A percentile compares a stretch with the other conserved stretches of the same genome.
These are phyloP conservation scores for Hylaeus volcanicus DNA, from an alignment of 1,140 invertebrate genomes.

Conservation along the genomic window DNA sequence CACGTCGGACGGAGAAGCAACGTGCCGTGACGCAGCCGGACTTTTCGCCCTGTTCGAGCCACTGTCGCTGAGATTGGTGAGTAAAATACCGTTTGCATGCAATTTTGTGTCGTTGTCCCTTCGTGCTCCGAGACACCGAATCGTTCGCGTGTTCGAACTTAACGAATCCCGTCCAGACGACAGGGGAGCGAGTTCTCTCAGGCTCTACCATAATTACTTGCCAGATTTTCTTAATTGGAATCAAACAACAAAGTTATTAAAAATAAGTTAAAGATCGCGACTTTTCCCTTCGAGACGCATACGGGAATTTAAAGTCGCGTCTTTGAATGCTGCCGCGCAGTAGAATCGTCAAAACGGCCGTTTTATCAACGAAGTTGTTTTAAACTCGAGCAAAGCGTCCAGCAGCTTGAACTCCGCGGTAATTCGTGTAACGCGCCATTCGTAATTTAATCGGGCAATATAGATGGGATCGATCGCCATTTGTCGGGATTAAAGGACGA, in stretches of 20 bases:
- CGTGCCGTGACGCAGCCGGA: constrained; percentile 1
- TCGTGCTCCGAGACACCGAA: not conserved
- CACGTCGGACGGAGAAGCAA: constrained; percentile 39
- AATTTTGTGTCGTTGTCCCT: constrained; percentile 9
- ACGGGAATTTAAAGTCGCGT: too few relatives aligned
- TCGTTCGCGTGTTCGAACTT: not conserved
- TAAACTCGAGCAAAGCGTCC: not conserved
- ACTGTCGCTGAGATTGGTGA: constrained; percentile 2
- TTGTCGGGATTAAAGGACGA: not conserved
- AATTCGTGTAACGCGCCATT: constrained; percentile 10
- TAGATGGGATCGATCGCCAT: not conserved
- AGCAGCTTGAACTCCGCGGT: not conserved
- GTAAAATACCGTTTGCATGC: constrained; percentile 15
- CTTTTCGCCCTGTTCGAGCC: not conserved
- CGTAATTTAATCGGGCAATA: constrained; percentile 1
- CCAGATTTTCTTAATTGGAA: too few relatives aligned
- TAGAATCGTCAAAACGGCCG: not conserved
- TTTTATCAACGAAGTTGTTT: not conserved
- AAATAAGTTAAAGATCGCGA: too few relatives aligned
- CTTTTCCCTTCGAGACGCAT: too few relatives aligned
- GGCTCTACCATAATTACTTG: too few relatives aligned
- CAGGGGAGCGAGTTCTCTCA: not conserved
- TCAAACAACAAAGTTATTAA: too few relatives aligned
- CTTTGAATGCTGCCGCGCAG: too few relatives aligned
- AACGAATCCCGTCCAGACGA: constrained; percentile 4